Percentiles rank a stretch among this genome's conserved stretches.
Evolutionary conservation across 2,888 invertebrate genomes (phyloP).

Genomic region (Brachylomia viminalis): DNA sequence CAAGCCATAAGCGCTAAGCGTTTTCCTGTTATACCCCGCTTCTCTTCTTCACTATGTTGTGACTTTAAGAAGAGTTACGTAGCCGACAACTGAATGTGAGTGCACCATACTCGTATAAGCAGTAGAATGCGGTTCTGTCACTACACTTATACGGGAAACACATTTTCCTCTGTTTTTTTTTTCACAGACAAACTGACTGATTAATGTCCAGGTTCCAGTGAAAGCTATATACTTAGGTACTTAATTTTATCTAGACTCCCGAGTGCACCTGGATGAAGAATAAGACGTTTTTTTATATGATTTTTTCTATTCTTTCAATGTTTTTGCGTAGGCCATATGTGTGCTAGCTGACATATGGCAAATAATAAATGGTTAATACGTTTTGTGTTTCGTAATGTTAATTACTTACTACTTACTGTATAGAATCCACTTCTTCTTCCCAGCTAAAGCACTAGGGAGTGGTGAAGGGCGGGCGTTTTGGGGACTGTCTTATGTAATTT

Average conservation of each 20-base stretch:
- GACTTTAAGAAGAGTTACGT: conserved; percentile 61
- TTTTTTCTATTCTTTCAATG: too few species aligned
- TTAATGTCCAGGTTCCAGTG: conserved; percentile 13
- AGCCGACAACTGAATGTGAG: conserved; percentile 38
- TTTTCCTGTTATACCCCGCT: conserved; percentile 25
- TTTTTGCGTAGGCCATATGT: too few species aligned
- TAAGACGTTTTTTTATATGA: not conserved
- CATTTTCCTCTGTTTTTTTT: conserved; percentile 65
- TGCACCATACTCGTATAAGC: conserved; percentile 51
- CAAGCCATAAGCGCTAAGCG: not conserved
- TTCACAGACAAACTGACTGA: conserved; percentile 37
- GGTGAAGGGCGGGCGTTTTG: too few species aligned
- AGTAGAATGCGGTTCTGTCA: conserved; percentile 68
- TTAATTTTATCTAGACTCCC: not conserved
- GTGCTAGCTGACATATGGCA: too few species aligned
- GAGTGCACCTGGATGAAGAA: not conserved
- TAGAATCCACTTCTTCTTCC: too few species aligned
- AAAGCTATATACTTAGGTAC: conserved; percentile 28
- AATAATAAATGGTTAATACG: too few species aligned
- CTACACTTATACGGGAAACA: conserved; percentile 53
- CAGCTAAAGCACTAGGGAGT: too few species aligned
- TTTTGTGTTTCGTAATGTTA: too few species aligned
- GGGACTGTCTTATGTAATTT: too few species aligned
- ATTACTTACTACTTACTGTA: too few species aligned
- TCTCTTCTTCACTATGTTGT: not conserved